Evolutionary conservation across 2,888 invertebrate genomes (phyloP), one percentile per base, ranked within the genome.

Genomic region (Drosophila diplacantha): DNA sequence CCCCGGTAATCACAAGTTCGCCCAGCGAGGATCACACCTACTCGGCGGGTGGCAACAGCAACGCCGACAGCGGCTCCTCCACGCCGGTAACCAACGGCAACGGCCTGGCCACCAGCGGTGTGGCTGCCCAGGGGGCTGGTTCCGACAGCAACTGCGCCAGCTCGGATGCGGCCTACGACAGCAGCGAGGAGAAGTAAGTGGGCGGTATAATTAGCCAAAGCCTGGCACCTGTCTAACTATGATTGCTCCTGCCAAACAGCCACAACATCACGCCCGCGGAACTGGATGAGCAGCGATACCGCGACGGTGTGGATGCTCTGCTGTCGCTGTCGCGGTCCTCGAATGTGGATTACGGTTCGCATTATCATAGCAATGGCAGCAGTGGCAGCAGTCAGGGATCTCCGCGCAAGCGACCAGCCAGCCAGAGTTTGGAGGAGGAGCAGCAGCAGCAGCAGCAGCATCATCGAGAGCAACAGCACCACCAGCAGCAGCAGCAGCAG

Each of bases 11-110:
- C 79, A 96, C 96, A 4, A 93, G 93, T 54, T 95, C 94, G 81
- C 95, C 96, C 0, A 96, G 95, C 88, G 95, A 96, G 89, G 97
- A 97, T 90, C 97, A 97, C 89, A 96, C 96, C 53, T 97, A 97
- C 89, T 96, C 95, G 82, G 92, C 92, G 65, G 90, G 90, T 32
- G 90, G 87, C 67, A 81, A 83, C 31, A 84, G 81, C 67, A 75
- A 81, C 56, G 78, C 83, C 43, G 84, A 83, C 32, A 84, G 85
- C 32, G 77, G 78, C 73, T 75, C 85, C 12, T 82, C 85, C 14
- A 86, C 74, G 29, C 84, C 85, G 7, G 68, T 81, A 31, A 82
- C 75, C 53, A 86, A 83, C 65, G 81, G 83, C 56, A 81, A 72
- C 43, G 85, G 83, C 62, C 83, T 83, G 22, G 22, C 46, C 1